Percentiles rank a stretch among this genome's conserved stretches.
phyloP scores from a whole-genome alignment of 2,113 vertebrate genomes.

The Cynopterus brachyotis region DNA sequence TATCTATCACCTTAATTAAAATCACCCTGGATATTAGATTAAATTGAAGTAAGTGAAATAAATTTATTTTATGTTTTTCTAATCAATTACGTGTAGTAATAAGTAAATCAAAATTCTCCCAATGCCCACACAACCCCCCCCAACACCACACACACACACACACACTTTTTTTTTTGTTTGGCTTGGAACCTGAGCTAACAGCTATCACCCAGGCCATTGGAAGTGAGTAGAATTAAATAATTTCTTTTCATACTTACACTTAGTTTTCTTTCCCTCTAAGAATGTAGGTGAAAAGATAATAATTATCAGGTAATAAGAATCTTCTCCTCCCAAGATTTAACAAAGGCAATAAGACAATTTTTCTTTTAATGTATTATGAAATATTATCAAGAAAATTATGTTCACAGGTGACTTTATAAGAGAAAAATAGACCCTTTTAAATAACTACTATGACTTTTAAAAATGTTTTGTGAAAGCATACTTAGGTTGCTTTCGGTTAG shows the following conservation, averaged over 20 bases:
- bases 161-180: not conserved
- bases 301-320: slow-evolving; percentile 7
- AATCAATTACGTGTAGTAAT: not conserved
- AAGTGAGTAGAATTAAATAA: not conserved
- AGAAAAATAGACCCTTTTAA: not conserved
- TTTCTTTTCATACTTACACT: not conserved
- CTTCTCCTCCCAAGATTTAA: not conserved
- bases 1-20: slow-evolving; percentile 36
- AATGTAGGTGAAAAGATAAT: slow-evolving; percentile 17
- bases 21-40: slow-evolving; percentile 27
- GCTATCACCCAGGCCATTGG: not conserved
- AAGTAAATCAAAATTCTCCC: not conserved
- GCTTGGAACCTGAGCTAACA: not conserved
- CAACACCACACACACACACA: no score
- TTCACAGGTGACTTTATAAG: slow-evolving; percentile 25
- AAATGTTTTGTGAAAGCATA: not conserved
- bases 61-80: slow-evolving; percentile 22
- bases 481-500: not conserved
- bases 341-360: not conserved
- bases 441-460: not conserved
- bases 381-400: not conserved
- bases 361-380: not conserved
- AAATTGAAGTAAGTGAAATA: slow-evolving; percentile 11
- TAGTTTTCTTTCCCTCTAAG: not conserved
- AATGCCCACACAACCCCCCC: no score